Conservation (phyloP, 37 sponge, comb jelly and placozoan species). For the Petrosia ficiformis region DNA sequence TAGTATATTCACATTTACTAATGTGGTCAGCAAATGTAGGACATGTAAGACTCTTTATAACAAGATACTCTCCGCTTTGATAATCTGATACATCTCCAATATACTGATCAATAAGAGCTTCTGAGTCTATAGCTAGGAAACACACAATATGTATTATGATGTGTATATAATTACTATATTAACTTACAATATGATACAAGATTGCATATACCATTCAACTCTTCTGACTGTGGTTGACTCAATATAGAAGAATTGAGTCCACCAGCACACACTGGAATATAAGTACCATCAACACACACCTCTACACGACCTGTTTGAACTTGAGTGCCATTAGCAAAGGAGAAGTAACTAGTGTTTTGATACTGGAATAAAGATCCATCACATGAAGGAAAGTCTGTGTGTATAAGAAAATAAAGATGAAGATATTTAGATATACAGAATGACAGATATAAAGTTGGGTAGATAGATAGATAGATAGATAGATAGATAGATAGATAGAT, state of each 20-base stretch:
- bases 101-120: not conserved
- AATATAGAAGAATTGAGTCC: not conserved
- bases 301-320: slow-evolving; percentile 1
- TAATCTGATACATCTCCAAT: not conserved
- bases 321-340: not conserved
- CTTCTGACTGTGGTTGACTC: not conserved
- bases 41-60: not conserved
- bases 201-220: not conserved
- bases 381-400: not conserved
- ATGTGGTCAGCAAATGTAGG: not conserved
- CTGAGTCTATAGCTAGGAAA: not conserved
- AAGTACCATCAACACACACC: not conserved
- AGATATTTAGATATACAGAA: too few species aligned
- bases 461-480: too few species aligned
- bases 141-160: not conserved
- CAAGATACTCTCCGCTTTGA: not conserved
- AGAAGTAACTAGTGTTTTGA: not conserved
- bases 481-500: too few species aligned
- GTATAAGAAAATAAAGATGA: too few species aligned
- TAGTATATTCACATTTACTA: not conserved
- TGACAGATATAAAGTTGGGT: too few species aligned
- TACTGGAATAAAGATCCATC: not conserved
- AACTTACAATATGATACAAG: not conserved
- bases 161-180: not conserved
- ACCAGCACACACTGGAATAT: not conserved